phyloP scores from a whole-genome alignment of 2,113 vertebrate species.

The Syngnathus typhle region DNA sequence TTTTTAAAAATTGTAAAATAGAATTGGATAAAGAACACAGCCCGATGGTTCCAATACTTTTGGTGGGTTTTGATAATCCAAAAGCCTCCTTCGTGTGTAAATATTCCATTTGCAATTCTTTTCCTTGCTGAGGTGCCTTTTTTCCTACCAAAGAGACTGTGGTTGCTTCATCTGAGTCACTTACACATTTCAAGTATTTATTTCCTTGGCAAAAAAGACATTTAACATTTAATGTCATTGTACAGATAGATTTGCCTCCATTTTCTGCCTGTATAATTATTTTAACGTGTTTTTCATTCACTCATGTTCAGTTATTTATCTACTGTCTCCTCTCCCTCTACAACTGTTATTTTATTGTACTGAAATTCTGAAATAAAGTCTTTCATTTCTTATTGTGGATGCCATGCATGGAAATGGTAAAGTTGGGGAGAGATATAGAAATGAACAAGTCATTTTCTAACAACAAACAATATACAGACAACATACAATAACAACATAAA shows the following conservation, averaged over 20 bases:
- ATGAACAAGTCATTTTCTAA: no score
- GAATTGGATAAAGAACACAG: background rate
- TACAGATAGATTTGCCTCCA: background rate
- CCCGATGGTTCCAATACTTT: background rate
- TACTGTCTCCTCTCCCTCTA: constrained; percentile 58
- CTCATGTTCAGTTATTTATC: constrained; percentile 75
- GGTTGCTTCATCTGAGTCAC: background rate
- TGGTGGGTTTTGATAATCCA: background rate
- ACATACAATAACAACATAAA: background rate
- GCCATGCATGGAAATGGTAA: background rate
- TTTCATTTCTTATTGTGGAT: constrained; percentile 36
- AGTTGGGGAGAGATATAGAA: no score
- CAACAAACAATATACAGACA: background rate
- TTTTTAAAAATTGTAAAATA: no score
- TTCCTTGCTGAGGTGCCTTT: constrained; percentile 22
- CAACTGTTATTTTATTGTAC: constrained; percentile 64
- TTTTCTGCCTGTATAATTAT: background rate
- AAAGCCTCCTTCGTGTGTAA: constrained; percentile 44
- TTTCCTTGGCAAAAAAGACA: background rate
- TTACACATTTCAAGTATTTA: background rate
- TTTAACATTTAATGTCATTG: background rate
- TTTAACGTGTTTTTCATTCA: background rate
- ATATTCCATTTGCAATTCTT: constrained; percentile 40
- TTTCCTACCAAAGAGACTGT: constrained; percentile 41
- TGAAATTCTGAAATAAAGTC: constrained; percentile 53